Percentiles rank a stretch among this genome's conserved stretches.
These are phyloP conservation scores for Agriotes lineatus DNA, from an alignment of 2,888 invertebrate species.

Conservation along the genomic window DNA sequence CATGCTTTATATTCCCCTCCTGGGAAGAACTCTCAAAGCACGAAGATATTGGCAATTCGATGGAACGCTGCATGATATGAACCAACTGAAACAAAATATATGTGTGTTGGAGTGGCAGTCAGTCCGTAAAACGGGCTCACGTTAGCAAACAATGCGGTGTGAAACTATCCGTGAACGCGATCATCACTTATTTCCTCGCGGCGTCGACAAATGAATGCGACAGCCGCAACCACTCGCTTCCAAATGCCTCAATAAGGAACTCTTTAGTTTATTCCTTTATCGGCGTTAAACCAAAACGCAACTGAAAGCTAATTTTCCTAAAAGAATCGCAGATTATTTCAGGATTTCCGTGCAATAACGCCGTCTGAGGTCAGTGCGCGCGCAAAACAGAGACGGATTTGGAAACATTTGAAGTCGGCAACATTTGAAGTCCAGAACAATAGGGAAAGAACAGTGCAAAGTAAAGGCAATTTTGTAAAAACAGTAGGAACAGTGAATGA, in stretches of 20 bases:
- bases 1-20: too few species aligned
- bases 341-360: background rate
- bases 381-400: background rate
- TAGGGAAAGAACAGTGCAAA: too few species aligned
- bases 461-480: too few species aligned
- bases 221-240: slow-evolving; percentile 35
- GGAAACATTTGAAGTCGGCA: background rate
- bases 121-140: slow-evolving; percentile 38
- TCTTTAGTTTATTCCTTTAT: slow-evolving; percentile 24
- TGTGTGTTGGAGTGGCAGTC: slow-evolving; percentile 28
- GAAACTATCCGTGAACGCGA: slow-evolving; percentile 50
- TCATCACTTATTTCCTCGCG: slow-evolving; percentile 49
- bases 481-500: too few species aligned
- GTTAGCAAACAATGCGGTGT: slow-evolving; percentile 47
- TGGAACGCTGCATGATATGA: background rate
- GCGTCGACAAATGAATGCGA: slow-evolving; percentile 49
- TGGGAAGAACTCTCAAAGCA: background rate
- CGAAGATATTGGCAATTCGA: background rate
- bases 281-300: slow-evolving; percentile 17
- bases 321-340: background rate
- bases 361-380: background rate
- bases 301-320: slow-evolving; percentile 20
- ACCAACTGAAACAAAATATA: slow-evolving; percentile 29
- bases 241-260: slow-evolving; percentile 30
- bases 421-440: too few species aligned